A percentile compares a stretch with the other conserved stretches of the same genome.
Conservation (phyloP, 2,113 vertebrate genomes). For the Dicaeum eximium region DNA sequence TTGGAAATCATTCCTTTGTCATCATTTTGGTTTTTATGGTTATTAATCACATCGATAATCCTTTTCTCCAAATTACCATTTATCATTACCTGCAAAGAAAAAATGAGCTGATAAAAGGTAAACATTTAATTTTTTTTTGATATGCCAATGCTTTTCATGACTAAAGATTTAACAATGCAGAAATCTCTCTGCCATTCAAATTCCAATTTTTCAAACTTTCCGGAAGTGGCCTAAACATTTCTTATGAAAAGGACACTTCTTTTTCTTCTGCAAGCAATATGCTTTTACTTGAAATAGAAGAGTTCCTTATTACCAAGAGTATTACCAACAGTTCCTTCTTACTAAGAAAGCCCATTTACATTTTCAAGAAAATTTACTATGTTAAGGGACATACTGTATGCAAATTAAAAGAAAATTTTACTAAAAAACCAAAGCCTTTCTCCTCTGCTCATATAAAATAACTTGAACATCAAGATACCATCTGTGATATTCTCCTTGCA, state of each 20-base stretch:
- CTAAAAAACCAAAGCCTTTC: background rate
- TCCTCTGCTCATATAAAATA: background rate
- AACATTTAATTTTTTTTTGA: background rate
- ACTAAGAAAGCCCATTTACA: background rate
- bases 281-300: background rate
- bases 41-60: constrained; percentile 91
- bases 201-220: background rate
- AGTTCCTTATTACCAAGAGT: too few relatives aligned
- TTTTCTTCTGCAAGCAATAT: background rate
- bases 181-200: background rate
- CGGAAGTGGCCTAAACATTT: fast-evolving
- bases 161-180: background rate
- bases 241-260: fast-evolving
- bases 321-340: background rate
- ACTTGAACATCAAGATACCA: background rate
- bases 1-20: constrained; percentile 88
- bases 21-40: constrained; percentile 84
- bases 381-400: background rate
- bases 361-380: background rate
- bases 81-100: constrained; percentile 82
- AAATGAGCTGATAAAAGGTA: background rate
- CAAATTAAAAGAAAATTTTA: background rate
- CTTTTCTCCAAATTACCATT: constrained; percentile 88
- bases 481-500: background rate
- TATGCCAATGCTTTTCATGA: background rate